phyloP scores from a whole-genome alignment of 2,797 vertebrate species.

The Emys orbicularis region DNA sequence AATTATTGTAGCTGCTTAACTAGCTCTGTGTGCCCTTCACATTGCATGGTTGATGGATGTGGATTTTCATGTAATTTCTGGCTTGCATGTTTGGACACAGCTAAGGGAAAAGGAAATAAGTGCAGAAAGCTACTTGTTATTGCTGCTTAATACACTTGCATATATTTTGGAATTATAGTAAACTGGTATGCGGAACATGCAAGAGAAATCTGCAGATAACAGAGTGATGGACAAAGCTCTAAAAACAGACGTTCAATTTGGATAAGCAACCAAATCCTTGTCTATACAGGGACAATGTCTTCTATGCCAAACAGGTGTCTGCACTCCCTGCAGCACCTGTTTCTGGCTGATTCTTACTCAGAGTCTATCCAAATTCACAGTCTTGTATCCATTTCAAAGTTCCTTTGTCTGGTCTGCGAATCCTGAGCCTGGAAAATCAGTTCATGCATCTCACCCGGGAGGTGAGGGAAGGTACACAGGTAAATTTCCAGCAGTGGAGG shows the following conservation, averaged over 20 bases:
- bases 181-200: background rate
- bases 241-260: background rate
- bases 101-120: background rate
- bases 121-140: background rate
- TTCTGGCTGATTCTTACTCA: slow-evolving; percentile 21
- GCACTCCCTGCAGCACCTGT: background rate
- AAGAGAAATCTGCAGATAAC: background rate
- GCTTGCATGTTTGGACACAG: background rate
- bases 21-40: background rate
- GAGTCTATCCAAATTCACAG: slow-evolving; percentile 1
- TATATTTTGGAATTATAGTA: background rate
- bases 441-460: slow-evolving; percentile 34
- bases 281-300: background rate
- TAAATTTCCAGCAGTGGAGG: no score
- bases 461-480: background rate
- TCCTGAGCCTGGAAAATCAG: slow-evolving; percentile 24
- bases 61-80: background rate
- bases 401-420: slow-evolving; percentile 35
- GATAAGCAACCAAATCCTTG: background rate
- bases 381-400: slow-evolving; percentile 14
- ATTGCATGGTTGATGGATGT: background rate
- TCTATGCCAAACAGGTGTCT: background rate
- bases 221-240: background rate
- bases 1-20: background rate
- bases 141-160: background rate